Base-by-base conservation (phyloP, 2,797 vertebrate species). In the Takifugu ocellatus region DNA sequence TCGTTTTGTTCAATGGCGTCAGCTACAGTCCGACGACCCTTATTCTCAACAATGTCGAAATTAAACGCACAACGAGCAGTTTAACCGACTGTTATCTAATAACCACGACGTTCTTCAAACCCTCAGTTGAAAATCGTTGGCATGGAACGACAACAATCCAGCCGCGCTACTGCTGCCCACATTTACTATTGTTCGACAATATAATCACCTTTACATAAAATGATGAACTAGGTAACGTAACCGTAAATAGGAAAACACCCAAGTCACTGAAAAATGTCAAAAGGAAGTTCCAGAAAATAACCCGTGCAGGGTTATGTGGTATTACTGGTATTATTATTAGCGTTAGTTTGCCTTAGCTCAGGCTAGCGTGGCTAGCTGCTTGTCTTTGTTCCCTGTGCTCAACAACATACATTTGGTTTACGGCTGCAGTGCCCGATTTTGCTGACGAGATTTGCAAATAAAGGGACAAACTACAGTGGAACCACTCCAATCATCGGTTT, bases 321-420 rank as follows among this genome's bases (percentile, higher is more conserved):
- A 21, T 21, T 21, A 26, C 49, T 73, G 61, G 59, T 24, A 21
- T 45, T 25, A 58, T 47, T 54, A 9, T 67, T 21, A 11, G 51
- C 47, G 62, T 43, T 56, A 49, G 2, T 15, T 9, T 7, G 15
- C 51, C 66, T 21, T 68, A 79, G 78, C 74, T 29, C 27, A 2
- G 2, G 54, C 49, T 75, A 77, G 78, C 75, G n/a, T 61, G 12
- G 74, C 75, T 78, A 78, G 49, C 25, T 7, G 29, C 51, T 74
- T 6, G 59, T 77, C 86, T 88, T 89, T 89, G 88, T 89, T 87
- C 74, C 61, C 47, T 56, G 59, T 36, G 45, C 11, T 25, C 58
- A 1, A 44, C n/a, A 61, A 56, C 53, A 24, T 56, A 26, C 15
- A 54, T 10, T 27, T 36, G 9, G 10, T 15, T 1, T 1, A 2